Base-by-base conservation (phyloP, 2,113 vertebrate genomes). In the Triplophysa tibetana region DNA sequence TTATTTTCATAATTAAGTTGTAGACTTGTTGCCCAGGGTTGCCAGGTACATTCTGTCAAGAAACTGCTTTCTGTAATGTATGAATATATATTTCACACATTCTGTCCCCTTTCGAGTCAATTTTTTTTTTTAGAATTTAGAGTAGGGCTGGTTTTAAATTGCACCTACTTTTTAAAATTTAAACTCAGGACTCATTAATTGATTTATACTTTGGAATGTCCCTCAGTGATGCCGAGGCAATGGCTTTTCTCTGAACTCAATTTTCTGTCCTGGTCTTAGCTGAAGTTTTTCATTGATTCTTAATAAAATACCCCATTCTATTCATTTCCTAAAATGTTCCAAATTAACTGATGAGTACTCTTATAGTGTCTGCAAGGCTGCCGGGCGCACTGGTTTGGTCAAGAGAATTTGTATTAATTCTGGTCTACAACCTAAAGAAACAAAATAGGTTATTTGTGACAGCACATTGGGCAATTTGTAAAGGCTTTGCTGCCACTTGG, bases 361-460 rank as follows among this genome's bases (percentile, higher is more conserved):
- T 73, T 41, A 60, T 60, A 43, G 33, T 43, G n/a, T 60, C 19
- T 73, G 54, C 60, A 43, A 60, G n/a, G 54, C 70, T 43, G 54
- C 23, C 12, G 60, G n/a, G 8, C 13, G 3, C 33, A 41, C 7
- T 41, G 21, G 70, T 58, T 73, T 41, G 29, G 70, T 73, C 52
- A 54, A 60, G 70, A 58, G n/a, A 73, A 60, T 73, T 73, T 60
- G 19, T 29, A 60, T 73, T 41, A 41, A 72, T 72, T 73, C 19
- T 2, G 9, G 19, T 13, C 54, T 13, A 10, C 54, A 73, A 73
- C 7, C 29, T 41, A 61, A 61, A 61, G 14, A 74, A 43, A 43
- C n/a, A 43, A 74, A 74, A 74, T 61, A 11, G 38, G 29, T 74
- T 74, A 61, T 74, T 61, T 74, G 19, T 61, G 56, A 61, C 38